Evolutionary conservation across 2,113 vertebrate species (phyloP).

Genomic region (Platichthys stellatus): DNA sequence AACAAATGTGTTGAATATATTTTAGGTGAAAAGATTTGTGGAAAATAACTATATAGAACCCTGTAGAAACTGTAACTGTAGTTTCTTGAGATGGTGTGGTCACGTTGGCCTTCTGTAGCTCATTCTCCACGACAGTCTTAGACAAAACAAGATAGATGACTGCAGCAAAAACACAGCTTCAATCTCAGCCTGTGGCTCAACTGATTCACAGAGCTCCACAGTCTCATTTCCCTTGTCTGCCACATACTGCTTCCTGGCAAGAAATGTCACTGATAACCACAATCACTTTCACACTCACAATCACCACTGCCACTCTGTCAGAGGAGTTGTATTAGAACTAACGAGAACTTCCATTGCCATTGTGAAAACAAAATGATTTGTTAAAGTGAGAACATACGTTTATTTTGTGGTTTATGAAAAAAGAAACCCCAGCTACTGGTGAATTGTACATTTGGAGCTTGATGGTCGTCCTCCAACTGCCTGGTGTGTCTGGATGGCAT

Average conservation of each 20-base stretch:
- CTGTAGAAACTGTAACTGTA: too few relatives aligned
- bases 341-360: neutral
- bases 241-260: neutral
- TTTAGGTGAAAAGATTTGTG: too few relatives aligned
- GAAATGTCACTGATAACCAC: constrained; percentile 27
- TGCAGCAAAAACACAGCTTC: constrained; percentile 7
- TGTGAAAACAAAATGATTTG: neutral
- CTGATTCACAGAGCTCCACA: neutral
- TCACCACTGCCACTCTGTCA: neutral
- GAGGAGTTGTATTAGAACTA: too few relatives aligned
- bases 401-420: neutral
- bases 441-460: constrained; percentile 31
- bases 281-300: constrained; percentile 1
- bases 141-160: constrained; percentile 59
- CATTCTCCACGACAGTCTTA: constrained; percentile 9
- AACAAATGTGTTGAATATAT: too few relatives aligned
- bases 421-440: neutral
- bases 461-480: constrained; percentile 32
- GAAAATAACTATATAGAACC: too few relatives aligned
- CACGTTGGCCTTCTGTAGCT: neutral
- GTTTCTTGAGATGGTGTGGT: neutral
- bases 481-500: constrained; percentile 29
- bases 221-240: constrained; percentile 20
- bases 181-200: constrained; percentile 20
- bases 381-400: neutral